phyloP scores from a whole-genome alignment of 1,140 invertebrate genomes.

The Battus philenor region DNA sequence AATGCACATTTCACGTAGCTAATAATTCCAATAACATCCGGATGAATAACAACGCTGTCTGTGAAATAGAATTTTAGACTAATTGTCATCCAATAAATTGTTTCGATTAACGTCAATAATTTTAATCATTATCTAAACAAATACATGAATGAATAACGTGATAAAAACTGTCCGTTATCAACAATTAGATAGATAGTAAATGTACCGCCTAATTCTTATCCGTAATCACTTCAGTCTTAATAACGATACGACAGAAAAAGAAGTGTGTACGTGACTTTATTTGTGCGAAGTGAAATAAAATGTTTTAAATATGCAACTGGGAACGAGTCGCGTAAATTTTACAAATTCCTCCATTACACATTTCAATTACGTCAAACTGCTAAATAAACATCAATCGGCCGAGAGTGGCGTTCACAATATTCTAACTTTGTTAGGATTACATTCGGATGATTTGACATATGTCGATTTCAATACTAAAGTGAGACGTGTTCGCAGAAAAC shows the following conservation, averaged over 20 bases:
- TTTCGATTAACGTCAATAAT: not conserved
- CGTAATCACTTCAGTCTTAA: constrained; percentile 44
- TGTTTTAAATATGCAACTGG: constrained; percentile 50
- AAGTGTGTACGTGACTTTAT: constrained; percentile 52
- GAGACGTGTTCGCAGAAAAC: constrained; percentile 17
- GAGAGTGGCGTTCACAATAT: constrained; percentile 50
- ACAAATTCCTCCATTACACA: constrained; percentile 47
- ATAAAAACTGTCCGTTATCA: constrained; percentile 51
- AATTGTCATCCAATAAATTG: constrained; percentile 6
- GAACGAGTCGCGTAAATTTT: constrained; percentile 58
- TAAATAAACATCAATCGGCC: constrained; percentile 42
- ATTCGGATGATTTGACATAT: constrained; percentile 38
- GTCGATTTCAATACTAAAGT: constrained; percentile 23
- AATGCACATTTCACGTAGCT: too few species aligned
- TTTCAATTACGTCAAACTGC: constrained; percentile 58
- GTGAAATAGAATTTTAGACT: too few species aligned
- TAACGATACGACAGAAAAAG: constrained; percentile 37
- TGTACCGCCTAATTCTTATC: constrained; percentile 43
- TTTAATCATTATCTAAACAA: constrained; percentile 12
- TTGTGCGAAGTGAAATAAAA: constrained; percentile 15
- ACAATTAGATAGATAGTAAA: constrained; percentile 32
- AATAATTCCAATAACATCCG: too few species aligned
- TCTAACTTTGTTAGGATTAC: constrained; percentile 53
- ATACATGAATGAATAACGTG: constrained; percentile 45
- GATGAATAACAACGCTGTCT: too few species aligned